phyloP scores from a whole-genome alignment of 2,888 invertebrate genomes.

The Fragum fragum region DNA sequence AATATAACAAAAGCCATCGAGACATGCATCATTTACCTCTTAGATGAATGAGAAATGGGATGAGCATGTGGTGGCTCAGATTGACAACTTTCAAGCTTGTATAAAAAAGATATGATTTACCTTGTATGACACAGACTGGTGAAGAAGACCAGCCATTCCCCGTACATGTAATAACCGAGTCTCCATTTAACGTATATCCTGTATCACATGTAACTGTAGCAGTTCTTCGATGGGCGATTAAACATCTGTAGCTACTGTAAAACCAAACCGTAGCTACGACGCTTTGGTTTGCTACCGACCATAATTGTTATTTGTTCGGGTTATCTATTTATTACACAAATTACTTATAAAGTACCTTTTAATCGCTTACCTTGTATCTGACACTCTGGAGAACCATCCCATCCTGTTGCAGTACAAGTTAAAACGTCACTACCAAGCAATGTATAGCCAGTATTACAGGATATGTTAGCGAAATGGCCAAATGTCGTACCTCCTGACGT shows the following conservation, averaged over 20 bases:
- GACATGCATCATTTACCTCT: too few relatives aligned
- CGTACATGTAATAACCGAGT: constrained; percentile 4
- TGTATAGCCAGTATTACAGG: constrained; percentile 32
- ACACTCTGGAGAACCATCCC: constrained; percentile 23
- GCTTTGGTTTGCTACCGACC: too few relatives aligned
- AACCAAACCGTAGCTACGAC: too few relatives aligned
- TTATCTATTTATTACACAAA: too few relatives aligned
- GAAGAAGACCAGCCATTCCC: constrained; percentile 21
- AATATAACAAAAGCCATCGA: too few relatives aligned
- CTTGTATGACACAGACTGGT: constrained; percentile 6
- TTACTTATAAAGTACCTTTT: too few relatives aligned
- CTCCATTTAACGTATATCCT: constrained; percentile 25
- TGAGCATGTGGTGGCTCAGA: too few relatives aligned
- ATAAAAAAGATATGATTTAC: constrained; percentile 7
- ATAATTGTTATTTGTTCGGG: too few relatives aligned
- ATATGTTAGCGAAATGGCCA: constrained; percentile 17
- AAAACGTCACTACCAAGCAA: background rate
- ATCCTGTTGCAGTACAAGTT: constrained; percentile 12
- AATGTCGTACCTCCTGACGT: constrained; percentile 21
- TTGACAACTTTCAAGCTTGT: too few relatives aligned
- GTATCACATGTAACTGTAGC: constrained; percentile 19
- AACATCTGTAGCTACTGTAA: too few relatives aligned
- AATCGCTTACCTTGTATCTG: constrained; percentile 39
- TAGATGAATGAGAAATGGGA: too few relatives aligned
- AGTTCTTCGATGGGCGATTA: too few relatives aligned